Conservation (phyloP, 2,113 vertebrate genomes). For the Bufo gargarizans region DNA sequence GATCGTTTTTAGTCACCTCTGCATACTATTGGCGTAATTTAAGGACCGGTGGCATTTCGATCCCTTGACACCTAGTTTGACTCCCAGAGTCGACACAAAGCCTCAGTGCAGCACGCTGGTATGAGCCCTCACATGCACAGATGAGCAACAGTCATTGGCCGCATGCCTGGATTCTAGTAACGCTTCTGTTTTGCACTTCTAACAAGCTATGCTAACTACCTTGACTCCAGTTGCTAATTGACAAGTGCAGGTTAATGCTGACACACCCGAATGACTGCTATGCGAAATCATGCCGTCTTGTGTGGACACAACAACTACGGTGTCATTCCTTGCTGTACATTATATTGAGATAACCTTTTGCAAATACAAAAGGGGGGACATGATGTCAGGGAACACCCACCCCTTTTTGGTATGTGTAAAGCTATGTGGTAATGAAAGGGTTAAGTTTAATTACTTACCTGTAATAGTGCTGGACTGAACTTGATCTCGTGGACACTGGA, state of each 20-base stretch:
- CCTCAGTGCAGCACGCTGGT: neutral
- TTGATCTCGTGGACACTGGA: too few species aligned
- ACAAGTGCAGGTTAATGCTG: neutral
- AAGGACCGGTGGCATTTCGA: neutral
- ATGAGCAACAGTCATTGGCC: constrained; percentile 10
- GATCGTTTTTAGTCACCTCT: too few species aligned
- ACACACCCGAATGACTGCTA: neutral
- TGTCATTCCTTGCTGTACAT: neutral
- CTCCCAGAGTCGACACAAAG: neutral
- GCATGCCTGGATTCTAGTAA: neutral
- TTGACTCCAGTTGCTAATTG: constrained; percentile 35
- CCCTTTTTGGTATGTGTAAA: too few species aligned
- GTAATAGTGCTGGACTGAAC: too few species aligned
- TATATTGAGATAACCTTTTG: too few species aligned
- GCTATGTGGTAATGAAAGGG: too few species aligned
- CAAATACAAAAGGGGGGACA: too few species aligned
- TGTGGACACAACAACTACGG: neutral
- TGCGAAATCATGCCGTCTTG: neutral
- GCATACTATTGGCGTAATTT: too few species aligned
- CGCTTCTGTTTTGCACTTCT: constrained; percentile 25
- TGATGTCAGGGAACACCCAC: too few species aligned
- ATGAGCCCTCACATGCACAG: neutral
- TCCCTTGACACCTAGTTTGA: neutral
- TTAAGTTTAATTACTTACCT: too few species aligned
- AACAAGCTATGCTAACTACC: constrained; percentile 22